A percentile compares a stretch with the other conserved stretches of the same genome.
phyloP scores from a whole-genome alignment of 2,797 vertebrate genomes.

The Urophycis tenuis region DNA sequence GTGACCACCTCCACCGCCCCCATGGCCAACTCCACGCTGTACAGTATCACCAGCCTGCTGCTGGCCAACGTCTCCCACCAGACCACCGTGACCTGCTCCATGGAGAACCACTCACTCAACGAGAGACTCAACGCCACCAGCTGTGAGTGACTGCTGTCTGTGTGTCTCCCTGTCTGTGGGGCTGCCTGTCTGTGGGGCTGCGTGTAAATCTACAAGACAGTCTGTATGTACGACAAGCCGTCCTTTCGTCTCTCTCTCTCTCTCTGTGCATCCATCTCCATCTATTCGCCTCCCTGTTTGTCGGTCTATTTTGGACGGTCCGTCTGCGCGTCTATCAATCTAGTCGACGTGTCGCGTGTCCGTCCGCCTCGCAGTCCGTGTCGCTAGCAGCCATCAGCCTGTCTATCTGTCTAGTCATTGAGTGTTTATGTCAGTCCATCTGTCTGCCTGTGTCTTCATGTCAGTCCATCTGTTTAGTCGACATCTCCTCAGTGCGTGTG shows the following conservation, averaged over 20 bases:
- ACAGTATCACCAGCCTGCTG: conserved; percentile 60
- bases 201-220: too few species aligned
- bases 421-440: not conserved
- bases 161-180: not conserved
- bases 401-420: not conserved
- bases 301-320: not conserved
- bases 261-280: not conserved
- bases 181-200: too few species aligned
- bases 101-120: conserved; percentile 54
- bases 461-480: not conserved
- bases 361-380: not conserved
- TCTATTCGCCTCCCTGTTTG: not conserved
- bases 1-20: conserved; percentile 34
- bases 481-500: not conserved
- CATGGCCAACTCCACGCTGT: conserved; percentile 48
- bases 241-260: not conserved
- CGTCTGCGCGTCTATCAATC: not conserved
- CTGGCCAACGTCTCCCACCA: conserved; percentile 41
- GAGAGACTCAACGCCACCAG: conserved; percentile 43
- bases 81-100: conserved; percentile 49
- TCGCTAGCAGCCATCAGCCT: not conserved
- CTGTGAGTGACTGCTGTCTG: conserved; percentile 43
- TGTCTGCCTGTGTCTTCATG: not conserved
- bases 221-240: not conserved
- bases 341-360: not conserved